Base-by-base conservation (phyloP, 2,113 vertebrate genomes). In the Nothocercus julius region DNA sequence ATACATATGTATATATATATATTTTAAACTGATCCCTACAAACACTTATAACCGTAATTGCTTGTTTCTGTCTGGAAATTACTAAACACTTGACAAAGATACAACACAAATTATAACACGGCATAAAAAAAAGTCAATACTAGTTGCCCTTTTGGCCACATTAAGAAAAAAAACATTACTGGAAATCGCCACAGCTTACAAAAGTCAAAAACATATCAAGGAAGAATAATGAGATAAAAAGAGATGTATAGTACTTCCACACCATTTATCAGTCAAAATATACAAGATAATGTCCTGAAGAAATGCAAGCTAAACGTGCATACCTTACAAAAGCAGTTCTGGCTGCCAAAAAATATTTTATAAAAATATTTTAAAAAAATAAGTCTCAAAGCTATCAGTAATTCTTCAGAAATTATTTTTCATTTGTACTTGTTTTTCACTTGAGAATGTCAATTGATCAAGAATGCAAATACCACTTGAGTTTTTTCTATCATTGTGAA, bases 401-500 rank as follows among this genome's bases (percentile, higher is more conserved):
- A 51, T 49, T 89, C 68, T 88, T 49, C 49, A 84, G 45, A 80
- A 19, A 44, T 34, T 69, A 69, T 47, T 69, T n/a, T n/a, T 32
- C 19, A 69, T 15, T 40, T 7, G 22, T 47, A 34, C 56, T 88
- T 20, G 54, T 44, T 92, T 92, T 77, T 75, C 67, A 69, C 19
- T 62, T 63, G 28, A 72, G 44, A 91, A 68, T 6, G 30, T 42
- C 58, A 72, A 53, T 15, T 91, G 74, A 67, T 80, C 87, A 91
- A 54, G 89, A 91, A 87, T 22, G n/a, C 9, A 91, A 91, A 74
- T 44, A 38, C 3, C 17, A 69, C 62, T 91, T 82, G 85, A 30
- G 32, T 11, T 94, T 74, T 82, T 77, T 66, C 34, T 94, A 92
- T 74, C 58, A 93, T 49, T 75, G 38, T n/a, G 38, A 74, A 87